Percentiles rank a stretch among this genome's conserved stretches.
Evolutionary conservation across 2,888 invertebrate species (phyloP).

Genomic region (Epinotia demarniana): DNA sequence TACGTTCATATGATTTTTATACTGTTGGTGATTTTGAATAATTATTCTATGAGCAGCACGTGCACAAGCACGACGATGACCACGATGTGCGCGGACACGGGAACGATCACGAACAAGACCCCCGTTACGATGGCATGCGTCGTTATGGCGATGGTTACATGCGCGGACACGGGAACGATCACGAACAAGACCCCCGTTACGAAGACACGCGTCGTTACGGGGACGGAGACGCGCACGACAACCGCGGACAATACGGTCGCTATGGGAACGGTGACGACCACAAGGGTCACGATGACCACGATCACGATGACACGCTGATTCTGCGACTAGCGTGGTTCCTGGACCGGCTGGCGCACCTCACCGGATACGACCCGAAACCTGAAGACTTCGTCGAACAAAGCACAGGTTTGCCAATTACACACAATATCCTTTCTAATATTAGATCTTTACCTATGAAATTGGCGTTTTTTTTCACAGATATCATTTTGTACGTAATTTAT

Average conservation of each 20-base stretch:
- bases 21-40: no score
- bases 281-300: not conserved
- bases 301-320: slow-evolving; percentile 67
- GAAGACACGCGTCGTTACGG: not conserved
- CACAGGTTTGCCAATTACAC: slow-evolving; percentile 46
- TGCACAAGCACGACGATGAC: no score
- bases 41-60: no score
- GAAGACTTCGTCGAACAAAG: slow-evolving; percentile 47
- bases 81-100: not conserved
- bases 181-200: not conserved
- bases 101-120: not conserved
- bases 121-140: no score
- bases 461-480: no score
- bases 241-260: not conserved
- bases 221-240: not conserved
- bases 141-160: no score
- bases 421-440: no score
- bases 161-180: not conserved
- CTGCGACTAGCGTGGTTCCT: slow-evolving; percentile 75
- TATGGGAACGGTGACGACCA: not conserved
- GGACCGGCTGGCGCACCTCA: slow-evolving; percentile 70
- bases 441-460: no score
- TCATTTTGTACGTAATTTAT: no score
- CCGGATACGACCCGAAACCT: slow-evolving; percentile 66
- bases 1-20: no score